Percentiles rank a stretch among this genome's conserved stretches.
Evolutionary conservation across 2,113 vertebrate genomes (phyloP).

Genomic region (Clinocottus analis): DNA sequence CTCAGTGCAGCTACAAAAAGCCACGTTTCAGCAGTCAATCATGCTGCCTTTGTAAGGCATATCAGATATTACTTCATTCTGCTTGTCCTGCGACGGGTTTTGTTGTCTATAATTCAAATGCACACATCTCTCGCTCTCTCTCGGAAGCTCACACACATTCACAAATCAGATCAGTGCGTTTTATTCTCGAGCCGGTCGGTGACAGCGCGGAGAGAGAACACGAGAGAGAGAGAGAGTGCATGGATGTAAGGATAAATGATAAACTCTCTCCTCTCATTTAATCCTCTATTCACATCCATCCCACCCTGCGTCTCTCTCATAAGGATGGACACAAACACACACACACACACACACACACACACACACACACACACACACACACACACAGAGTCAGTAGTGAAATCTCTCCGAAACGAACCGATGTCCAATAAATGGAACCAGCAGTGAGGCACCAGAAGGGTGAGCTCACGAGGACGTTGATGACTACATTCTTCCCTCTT

Average conservation of each 20-base stretch:
- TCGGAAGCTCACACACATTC: constrained; percentile 13
- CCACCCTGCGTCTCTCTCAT: constrained; percentile 12
- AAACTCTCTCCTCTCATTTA: constrained; percentile 60
- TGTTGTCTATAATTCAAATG: constrained; percentile 40
- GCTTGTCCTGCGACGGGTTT: constrained; percentile 22
- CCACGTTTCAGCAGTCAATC: constrained; percentile 24
- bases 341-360: not conserved
- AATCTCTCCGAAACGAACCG: not conserved
- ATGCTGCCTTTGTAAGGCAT: constrained; percentile 26
- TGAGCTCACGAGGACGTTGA: constrained; percentile 3
- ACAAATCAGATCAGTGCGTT: constrained; percentile 58
- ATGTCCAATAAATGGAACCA: not conserved
- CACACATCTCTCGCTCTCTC: too few species aligned
- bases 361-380: not conserved
- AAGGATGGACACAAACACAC: not conserved
- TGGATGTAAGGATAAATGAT: constrained; percentile 54
- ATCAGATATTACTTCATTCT: constrained; percentile 33
- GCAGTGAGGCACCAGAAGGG: not conserved
- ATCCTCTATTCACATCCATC: constrained; percentile 35
- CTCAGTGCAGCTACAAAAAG: not conserved
- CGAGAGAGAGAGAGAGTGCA: constrained; percentile 1
- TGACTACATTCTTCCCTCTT: constrained; percentile 14
- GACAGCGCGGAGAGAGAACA: constrained; percentile 9
- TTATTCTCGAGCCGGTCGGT: constrained; percentile 28
- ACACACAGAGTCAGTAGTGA: constrained; percentile 12